Evolutionary conservation across 2,888 invertebrate species (phyloP).

Genomic region (Troides aeacus): DNA sequence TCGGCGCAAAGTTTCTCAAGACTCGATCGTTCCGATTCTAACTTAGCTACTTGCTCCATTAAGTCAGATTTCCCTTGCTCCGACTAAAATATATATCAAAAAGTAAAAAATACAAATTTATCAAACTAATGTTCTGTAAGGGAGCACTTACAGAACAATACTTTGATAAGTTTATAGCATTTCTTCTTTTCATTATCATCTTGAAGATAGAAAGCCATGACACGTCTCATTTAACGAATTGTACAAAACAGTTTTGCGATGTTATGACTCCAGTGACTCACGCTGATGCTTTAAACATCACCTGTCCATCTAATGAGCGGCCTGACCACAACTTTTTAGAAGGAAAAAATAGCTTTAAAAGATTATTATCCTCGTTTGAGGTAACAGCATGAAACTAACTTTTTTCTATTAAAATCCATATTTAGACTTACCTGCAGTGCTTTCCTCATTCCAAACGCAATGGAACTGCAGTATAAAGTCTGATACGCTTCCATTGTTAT

Average conservation of each 20-base stretch:
- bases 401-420: neutral
- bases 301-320: too few relatives aligned
- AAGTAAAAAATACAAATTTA: too few relatives aligned
- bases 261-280: too few relatives aligned
- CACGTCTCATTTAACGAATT: neutral
- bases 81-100: constrained; percentile 63
- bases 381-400: too few relatives aligned
- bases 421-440: constrained; percentile 86
- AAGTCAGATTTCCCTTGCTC: constrained; percentile 93
- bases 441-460: constrained; percentile 98
- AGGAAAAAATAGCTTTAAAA: too few relatives aligned
- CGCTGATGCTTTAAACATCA: too few relatives aligned
- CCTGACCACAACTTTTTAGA: too few relatives aligned
- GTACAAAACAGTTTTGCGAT: neutral
- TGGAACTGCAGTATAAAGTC: constrained; percentile 97
- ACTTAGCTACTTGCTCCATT: constrained; percentile 85
- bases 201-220: neutral
- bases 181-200: neutral
- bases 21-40: constrained; percentile 83
- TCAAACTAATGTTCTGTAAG: neutral
- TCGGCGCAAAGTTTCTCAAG: constrained; percentile 82
- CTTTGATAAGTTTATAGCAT: neutral
- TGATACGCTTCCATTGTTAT: constrained; percentile 99
- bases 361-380: too few relatives aligned
- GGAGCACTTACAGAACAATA: too few relatives aligned